Evolutionary conservation across 2,113 vertebrate genomes (phyloP).

Genomic region (Fulica atra): DNA sequence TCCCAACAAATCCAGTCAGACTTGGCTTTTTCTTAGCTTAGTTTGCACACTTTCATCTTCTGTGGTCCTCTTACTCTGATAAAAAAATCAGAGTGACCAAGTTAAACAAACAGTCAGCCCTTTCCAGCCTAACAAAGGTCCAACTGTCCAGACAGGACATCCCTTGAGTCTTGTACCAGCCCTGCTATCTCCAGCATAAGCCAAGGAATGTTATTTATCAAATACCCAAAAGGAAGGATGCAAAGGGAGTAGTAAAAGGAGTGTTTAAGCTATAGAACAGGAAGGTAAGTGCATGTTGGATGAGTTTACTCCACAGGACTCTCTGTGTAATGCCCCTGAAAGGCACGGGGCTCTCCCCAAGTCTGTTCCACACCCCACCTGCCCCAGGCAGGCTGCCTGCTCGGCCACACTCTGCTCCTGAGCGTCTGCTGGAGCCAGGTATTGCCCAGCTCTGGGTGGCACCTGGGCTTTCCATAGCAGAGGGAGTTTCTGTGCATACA

Average conservation of each 20-base stretch:
- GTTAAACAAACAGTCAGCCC: not conserved
- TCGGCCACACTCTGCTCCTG: not conserved
- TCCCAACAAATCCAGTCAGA: not conserved
- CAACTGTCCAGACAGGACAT: not conserved
- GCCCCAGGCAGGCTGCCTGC: not conserved
- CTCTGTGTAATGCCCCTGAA: rapidly evolving
- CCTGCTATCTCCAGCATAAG: not conserved
- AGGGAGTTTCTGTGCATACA: rapidly evolving
- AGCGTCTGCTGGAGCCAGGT: not conserved
- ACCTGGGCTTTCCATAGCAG: not conserved
- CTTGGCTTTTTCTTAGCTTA: not conserved
- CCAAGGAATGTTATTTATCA: not conserved
- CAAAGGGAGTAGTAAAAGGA: not conserved
- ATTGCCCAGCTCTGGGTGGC: rapidly evolving
- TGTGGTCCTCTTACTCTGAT: not conserved
- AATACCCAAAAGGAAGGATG: not conserved
- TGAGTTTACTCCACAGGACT: not conserved
- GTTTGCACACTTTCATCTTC: not conserved
- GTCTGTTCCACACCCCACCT: not conserved
- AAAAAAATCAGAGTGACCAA: not conserved
- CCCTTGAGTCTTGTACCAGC: not conserved
- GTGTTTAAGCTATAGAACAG: not conserved
- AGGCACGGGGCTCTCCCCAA: not conserved
- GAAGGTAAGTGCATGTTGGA: not conserved
- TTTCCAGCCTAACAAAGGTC: not conserved